phyloP scores from a whole-genome alignment of 2,888 invertebrate genomes.

The Ormyrus nitidulus region DNA sequence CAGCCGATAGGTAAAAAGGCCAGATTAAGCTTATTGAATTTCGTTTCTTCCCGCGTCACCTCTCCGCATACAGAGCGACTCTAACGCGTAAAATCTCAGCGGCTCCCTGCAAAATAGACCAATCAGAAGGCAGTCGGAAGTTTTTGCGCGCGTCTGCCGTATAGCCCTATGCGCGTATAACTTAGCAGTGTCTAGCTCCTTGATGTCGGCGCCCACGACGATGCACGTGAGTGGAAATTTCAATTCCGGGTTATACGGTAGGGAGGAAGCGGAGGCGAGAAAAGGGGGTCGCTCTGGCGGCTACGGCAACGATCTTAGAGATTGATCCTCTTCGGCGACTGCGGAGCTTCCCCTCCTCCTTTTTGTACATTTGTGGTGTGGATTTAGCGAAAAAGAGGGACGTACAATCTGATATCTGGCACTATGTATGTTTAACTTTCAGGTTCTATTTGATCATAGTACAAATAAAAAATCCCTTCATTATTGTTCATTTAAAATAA shows the following conservation, averaged over 20 bases:
- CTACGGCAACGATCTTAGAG: slow-evolving; percentile 9
- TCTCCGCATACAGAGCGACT: too few species aligned
- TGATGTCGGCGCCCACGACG: slow-evolving; percentile 14
- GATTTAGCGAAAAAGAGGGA: too few species aligned
- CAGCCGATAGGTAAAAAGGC: too few species aligned
- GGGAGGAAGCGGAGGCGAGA: neutral
- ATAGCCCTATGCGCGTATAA: slow-evolving; percentile 27
- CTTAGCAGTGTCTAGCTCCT: slow-evolving; percentile 8
- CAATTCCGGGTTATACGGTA: slow-evolving; percentile 5
- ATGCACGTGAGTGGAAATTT: slow-evolving; percentile 43
- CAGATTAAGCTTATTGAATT: too few species aligned
- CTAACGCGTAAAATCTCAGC: neutral
- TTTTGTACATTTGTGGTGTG: neutral
- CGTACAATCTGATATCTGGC: too few species aligned
- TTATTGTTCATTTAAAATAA: too few species aligned
- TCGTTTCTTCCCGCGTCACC: too few species aligned
- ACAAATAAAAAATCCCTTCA: too few species aligned
- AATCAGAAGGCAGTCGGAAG: slow-evolving; percentile 38
- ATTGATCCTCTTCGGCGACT: neutral
- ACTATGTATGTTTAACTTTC: too few species aligned
- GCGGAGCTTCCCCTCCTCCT: slow-evolving; percentile 5
- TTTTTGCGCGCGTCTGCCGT: slow-evolving; percentile 17
- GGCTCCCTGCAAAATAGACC: slow-evolving; percentile 17
- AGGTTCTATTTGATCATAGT: too few species aligned
- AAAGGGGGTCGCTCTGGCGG: neutral